These are phyloP conservation scores for Heliconius congener DNA, from an alignment of 1,140 invertebrate species.

Conservation along the genomic window DNA sequence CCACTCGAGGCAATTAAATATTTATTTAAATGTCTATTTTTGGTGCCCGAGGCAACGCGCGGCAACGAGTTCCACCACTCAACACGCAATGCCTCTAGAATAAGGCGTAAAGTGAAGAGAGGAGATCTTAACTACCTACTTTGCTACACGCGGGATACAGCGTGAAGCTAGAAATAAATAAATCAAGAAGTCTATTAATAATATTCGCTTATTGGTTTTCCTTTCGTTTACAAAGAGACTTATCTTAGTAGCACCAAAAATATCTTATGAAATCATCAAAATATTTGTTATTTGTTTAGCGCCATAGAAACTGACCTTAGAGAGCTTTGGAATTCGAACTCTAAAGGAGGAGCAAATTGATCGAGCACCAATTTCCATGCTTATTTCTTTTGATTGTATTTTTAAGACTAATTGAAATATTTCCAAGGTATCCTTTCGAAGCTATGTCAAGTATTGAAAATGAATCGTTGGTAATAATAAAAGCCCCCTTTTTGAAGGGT, in stretches of 20 bases:
- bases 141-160: neutral
- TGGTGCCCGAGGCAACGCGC: too few relatives aligned
- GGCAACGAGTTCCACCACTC: too few relatives aligned
- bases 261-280: slow-evolving; percentile 53
- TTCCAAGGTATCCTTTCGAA: neutral
- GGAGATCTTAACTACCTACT: neutral
- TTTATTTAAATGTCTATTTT: too few relatives aligned
- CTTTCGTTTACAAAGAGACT: slow-evolving; percentile 37
- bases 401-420: slow-evolving; percentile 33
- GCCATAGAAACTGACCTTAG: slow-evolving; percentile 40
- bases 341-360: slow-evolving; percentile 34
- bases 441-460: neutral
- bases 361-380: slow-evolving; percentile 29
- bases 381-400: slow-evolving; percentile 28
- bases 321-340: slow-evolving; percentile 34
- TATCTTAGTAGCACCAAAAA: too few relatives aligned
- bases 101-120: neutral
- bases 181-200: slow-evolving; percentile 52
- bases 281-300: slow-evolving; percentile 61
- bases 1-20: too few relatives aligned
- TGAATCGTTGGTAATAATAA: too few relatives aligned
- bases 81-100: too few relatives aligned
- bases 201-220: slow-evolving; percentile 46
- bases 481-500: too few relatives aligned
- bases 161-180: neutral